These are phyloP conservation scores for Ciconia maguari DNA, from an alignment of 2,113 vertebrate species.

Conservation along the genomic window DNA sequence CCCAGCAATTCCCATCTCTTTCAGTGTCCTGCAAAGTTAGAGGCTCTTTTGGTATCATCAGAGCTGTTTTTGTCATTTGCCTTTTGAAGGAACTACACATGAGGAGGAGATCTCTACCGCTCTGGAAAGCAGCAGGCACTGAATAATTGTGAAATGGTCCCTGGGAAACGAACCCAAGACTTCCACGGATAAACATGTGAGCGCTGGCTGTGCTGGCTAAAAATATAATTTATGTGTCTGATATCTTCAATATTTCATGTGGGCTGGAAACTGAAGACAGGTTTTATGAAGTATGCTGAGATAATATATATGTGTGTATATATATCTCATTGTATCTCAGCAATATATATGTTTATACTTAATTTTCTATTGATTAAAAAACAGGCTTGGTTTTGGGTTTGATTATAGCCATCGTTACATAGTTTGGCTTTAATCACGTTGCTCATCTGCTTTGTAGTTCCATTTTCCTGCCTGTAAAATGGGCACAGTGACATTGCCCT, in stretches of 20 bases:
- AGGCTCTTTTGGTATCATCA: not conserved
- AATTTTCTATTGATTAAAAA: not conserved
- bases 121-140: not conserved
- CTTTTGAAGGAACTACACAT: not conserved
- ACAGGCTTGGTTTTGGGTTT: not conserved
- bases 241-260: not conserved
- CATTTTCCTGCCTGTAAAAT: not conserved
- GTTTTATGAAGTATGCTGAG: not conserved
- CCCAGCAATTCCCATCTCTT: not conserved
- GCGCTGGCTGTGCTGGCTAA: not conserved
- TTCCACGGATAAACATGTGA: not conserved
- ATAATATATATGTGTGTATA: not conserved
- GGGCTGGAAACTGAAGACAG: not conserved
- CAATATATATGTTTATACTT: not conserved
- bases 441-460: not conserved
- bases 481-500: not conserved
- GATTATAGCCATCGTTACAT: accelerated
- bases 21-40: too few relatives aligned
- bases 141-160: not conserved
- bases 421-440: not conserved
- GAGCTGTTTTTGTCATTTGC: not conserved
- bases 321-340: not conserved
- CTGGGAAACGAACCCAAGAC: not conserved
- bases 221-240: not conserved
- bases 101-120: not conserved